Evolutionary conservation across 2,888 invertebrate species (phyloP), one percentile per base, ranked within the genome.

Genomic region (Drosophila mercatorum): DNA sequence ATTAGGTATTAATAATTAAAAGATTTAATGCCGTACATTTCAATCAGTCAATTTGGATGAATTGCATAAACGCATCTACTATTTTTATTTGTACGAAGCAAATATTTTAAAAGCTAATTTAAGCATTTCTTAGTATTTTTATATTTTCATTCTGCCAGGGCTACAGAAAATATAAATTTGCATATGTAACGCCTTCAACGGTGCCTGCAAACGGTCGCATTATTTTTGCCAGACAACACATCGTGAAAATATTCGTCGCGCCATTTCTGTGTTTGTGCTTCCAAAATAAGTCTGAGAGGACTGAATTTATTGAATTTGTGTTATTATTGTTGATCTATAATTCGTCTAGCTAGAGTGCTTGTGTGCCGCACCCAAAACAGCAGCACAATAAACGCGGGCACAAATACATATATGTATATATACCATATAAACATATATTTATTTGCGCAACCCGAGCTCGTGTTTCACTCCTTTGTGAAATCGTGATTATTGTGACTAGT

Each of bases 161-260:
- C 22, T 72, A 5, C 43, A 51, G 0, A 14, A n/a, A 3, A 12
- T 8, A 5, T 3, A 34, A 2, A 12, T 4, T 11, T 5, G 14
- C 22, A 8, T 10, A 0, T n/a, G 44, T 12, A 38, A 31, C 3
- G 31, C 22, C 17, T 51, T 70, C 8, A 4, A 12, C n/a, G 5
- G 12, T 17, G 10, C 11, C 6, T 2, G 2, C 14, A 22, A 14
- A 70, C 44, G 73, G 75, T 47, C 73, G 36, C 69, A 69, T 40
- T 53, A 36, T 65, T 59, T 66, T 58, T 38, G 22, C 22, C 70
- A 49, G 57, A 57, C 60, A 47, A 64, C 56, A 75, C 84, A 81
- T 75, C 69, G 81, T 87, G 87, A 87, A 81, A 82, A 31, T 68
- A 72, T 68, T 72, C 78, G 78, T 78, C 81, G 84, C 81, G 81